Evolutionary conservation across 2,113 vertebrate genomes (phyloP), one percentile per base, ranked within the genome.

Genomic region (Abramis brama): DNA sequence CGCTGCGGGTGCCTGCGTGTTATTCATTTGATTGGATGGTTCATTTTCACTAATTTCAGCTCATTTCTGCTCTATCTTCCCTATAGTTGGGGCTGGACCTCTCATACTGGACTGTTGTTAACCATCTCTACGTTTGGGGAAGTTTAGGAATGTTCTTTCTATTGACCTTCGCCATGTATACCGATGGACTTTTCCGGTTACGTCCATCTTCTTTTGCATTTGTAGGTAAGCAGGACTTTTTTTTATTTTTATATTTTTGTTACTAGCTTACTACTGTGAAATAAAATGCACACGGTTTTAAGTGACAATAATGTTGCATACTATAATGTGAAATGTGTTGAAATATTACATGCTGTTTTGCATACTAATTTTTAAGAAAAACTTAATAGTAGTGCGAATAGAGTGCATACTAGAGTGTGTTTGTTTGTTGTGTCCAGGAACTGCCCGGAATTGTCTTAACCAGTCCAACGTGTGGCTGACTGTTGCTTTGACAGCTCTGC

Each of bases 61-160:
- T 50, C 7, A 43, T 52, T 21, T 74, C 25, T 23, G 11, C 21
- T 62, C 66, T 43, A 23, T 23, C 17, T 33, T 70, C 55, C 17
- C 6, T 50, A 21, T 13, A 99, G 97, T 91, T 99, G 91, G 95
- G 95, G 1, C 84, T 99, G 91, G 96, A 97, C 89, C 98, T 97
- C 62, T 92, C 95, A 11, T 98, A 96, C 94, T 99, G 98, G 98
- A 99, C 97, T 0, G 91, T 95, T 0, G 95, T 99, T 13, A 99
- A 96, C 93, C 96, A 97, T 6, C 89, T 99, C 87, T 97, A 98
- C 79, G 95, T 96, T 13, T 94, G 97, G 97, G 97, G 98, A 43
- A 99, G 97, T 92, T 95, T 99, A 91, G 94, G 92, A 50, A 93
- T 97, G 92, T 99, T 97, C 92, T 99, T 99, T 79, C 94, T 92